Percentiles rank a stretch among this genome's conserved stretches.
phyloP scores from a whole-genome alignment of 2,797 vertebrate species.

The Danio kyathit region DNA sequence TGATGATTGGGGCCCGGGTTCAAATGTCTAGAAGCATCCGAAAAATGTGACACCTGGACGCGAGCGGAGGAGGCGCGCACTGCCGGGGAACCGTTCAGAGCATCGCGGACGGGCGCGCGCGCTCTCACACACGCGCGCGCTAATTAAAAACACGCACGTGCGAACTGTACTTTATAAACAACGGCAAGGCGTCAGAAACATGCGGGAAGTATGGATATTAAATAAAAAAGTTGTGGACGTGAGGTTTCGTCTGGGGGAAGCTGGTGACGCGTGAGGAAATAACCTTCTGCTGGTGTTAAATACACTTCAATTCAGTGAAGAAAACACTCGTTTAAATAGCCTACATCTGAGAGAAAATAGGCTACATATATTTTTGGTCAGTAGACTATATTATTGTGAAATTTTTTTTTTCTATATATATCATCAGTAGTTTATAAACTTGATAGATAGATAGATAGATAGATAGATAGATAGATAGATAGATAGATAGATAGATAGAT shows the following conservation, averaged over 20 bases:
- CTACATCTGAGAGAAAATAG: neutral
- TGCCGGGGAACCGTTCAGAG: conserved; percentile 39
- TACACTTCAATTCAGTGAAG: neutral
- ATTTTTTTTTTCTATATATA: neutral
- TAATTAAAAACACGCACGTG: conserved; percentile 45
- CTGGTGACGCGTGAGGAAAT: neutral
- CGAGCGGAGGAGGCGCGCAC: conserved; percentile 59
- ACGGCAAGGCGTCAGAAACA: neutral
- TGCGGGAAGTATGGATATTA: neutral
- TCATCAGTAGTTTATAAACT: neutral
- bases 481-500: neutral
- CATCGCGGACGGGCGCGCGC: neutral
- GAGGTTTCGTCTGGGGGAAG: neutral
- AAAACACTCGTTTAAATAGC: neutral
- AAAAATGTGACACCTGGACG: conserved; percentile 79
- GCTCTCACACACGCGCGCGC: conserved; percentile 44
- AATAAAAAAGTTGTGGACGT: neutral
- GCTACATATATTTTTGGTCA: too few species aligned
- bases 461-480: neutral
- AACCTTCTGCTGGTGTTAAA: neutral
- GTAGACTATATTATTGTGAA: too few species aligned
- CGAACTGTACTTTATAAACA: conserved; percentile 4
- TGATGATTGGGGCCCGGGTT: conserved; percentile 64
- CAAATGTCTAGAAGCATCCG: conserved; percentile 57
- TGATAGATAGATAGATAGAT: conserved; percentile 2